Base-by-base conservation (phyloP, 1,140 invertebrate species). In the Hyles vespertilio region DNA sequence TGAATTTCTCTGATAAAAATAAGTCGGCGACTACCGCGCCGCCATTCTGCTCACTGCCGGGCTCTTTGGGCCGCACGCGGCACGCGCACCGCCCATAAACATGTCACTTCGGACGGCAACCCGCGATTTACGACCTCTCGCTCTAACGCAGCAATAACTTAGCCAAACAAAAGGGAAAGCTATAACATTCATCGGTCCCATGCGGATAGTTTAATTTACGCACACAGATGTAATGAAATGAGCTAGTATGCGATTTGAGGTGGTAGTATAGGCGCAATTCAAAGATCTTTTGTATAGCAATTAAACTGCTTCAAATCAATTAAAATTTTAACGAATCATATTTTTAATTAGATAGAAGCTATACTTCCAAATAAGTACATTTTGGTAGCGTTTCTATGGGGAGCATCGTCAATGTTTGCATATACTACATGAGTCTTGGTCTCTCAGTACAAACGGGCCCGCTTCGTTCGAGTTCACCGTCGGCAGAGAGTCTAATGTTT, bases 161-260 rank as follows among this genome's bases (percentile, higher is more conserved):
- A 80, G 78, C 65, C 76, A 73, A 86, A 89, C 84, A 89, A 89
- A 89, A 89, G 86, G 84, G 86, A 89, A 87, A 87, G 84, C 84
- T 89, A 87, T 89, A 89, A 75, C 79, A 68, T 64, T 81, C 82
- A 84, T 78, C 81, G 81, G 78, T 85, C 86, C 80, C 84, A 74
- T 81, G 84, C 78, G 86, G 75, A 85, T 87, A 85, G 78, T 87
- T 85, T 83, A 89, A 87, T 82, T 86, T 84, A 86, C 86, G 78
- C 84, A 89, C 86, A 87, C 85, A 79, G 65, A 78, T 66, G 71
- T 59, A 80, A 65, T 63, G 53, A 77, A 81, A 81, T 84, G 83
- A 84, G 83, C 81, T 84, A 84, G 83, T 84, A 81, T 84, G 83
- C 81, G 72, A 76, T 72, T 79, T 69, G 61, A 65, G 66, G 53